Evolutionary conservation across 2,888 invertebrate genomes (phyloP).

Genomic region (Eudemis profundana): DNA sequence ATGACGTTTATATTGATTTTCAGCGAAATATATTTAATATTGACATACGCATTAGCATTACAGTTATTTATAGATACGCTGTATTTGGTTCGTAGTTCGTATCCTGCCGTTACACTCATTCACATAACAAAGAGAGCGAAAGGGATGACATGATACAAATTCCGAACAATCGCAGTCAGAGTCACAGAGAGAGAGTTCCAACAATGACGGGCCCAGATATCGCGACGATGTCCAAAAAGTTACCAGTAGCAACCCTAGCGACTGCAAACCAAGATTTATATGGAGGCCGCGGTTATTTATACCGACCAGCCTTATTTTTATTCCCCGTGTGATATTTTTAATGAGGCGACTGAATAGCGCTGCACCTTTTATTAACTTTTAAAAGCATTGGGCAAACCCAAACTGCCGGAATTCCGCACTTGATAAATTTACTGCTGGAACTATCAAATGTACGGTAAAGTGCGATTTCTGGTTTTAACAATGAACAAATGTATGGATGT

Average conservation of each 20-base stretch:
- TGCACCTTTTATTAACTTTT: slow-evolving; percentile 78
- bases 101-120: no score
- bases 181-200: no score
- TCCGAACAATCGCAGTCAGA: neutral
- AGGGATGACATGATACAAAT: no score
- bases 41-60: no score
- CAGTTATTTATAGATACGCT: no score
- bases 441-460: slow-evolving; percentile 7
- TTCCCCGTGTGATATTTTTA: slow-evolving; percentile 83
- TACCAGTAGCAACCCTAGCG: slow-evolving; percentile 67
- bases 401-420: slow-evolving; percentile 58
- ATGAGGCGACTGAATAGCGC: slow-evolving; percentile 78
- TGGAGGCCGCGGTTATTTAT: slow-evolving; percentile 78
- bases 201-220: no score
- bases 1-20: no score
- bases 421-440: slow-evolving; percentile 27
- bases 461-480: neutral
- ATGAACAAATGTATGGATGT: no score
- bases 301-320: slow-evolving; percentile 78
- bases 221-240: neutral
- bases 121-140: no score
- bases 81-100: no score
- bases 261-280: slow-evolving; percentile 81
- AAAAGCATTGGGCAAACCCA: slow-evolving; percentile 67
- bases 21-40: no score